These are phyloP conservation scores for Coecobrya sp. DNA, from an alignment of 2,888 invertebrate species.

Conservation along the genomic window DNA sequence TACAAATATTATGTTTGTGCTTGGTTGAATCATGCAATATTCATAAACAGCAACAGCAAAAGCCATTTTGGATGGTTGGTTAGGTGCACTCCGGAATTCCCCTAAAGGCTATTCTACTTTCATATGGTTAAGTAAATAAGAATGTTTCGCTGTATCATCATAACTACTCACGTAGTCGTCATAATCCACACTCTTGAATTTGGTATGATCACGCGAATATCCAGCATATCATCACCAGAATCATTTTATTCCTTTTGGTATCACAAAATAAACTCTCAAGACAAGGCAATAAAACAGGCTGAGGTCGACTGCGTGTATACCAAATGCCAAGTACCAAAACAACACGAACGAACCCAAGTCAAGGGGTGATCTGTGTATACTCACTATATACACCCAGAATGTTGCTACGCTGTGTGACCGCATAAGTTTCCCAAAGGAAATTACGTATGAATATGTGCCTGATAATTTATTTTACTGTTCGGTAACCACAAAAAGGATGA, in stretches of 20 bases:
- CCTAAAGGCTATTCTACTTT: slow-evolving; percentile 47
- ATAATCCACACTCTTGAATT: slow-evolving; percentile 42
- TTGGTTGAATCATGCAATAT: slow-evolving; percentile 21
- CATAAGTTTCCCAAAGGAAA: slow-evolving; percentile 78
- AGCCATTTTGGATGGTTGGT: background rate
- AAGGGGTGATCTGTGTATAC: background rate
- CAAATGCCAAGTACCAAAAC: background rate
- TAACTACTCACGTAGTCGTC: slow-evolving; percentile 46
- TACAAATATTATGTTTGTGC: background rate
- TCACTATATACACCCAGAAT: slow-evolving; percentile 12
- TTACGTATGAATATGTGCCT: slow-evolving; percentile 67
- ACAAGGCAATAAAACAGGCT: background rate
- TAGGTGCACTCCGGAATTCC: slow-evolving; percentile 1
- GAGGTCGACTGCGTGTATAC: background rate
- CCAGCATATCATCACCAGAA: slow-evolving; percentile 44
- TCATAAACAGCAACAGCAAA: slow-evolving; percentile 22
- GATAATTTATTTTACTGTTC: slow-evolving; percentile 77
- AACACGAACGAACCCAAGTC: background rate
- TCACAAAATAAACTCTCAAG: slow-evolving; percentile 38
- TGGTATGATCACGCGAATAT: slow-evolving; percentile 18
- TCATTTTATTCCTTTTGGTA: slow-evolving; percentile 42
- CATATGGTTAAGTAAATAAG: slow-evolving; percentile 54
- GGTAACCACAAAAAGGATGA: slow-evolving; percentile 68
- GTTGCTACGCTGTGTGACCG: slow-evolving; percentile 60
- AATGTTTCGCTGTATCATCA: slow-evolving; percentile 42